Evolutionary conservation across 2,113 vertebrate species (phyloP), one percentile per base, ranked within the genome.

Genomic region (Trichomycterus rosablanca): DNA sequence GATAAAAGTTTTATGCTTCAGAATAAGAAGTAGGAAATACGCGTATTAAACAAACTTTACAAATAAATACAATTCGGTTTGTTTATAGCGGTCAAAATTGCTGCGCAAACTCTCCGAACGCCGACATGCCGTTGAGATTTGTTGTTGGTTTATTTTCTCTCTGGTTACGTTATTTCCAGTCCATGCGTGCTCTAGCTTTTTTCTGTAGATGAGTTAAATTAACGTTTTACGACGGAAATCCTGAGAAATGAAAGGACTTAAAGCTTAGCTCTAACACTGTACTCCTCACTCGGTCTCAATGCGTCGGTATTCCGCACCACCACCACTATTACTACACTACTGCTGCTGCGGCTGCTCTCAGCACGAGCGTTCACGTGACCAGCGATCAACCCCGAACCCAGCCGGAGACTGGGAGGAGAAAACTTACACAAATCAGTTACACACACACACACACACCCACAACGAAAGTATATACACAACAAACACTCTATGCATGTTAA

Each of bases 111-210:
- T 53, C 45, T 32, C 39, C 23, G 24, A 42, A 60, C 62, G 72
- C 63, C 73, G n/a, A 37, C 70, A 72, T 72, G 73, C 66, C 57
- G 52, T 55, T 59, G 50, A 24, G 68, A 54, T 66, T 44, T 49
- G 40, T 16, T 45, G 3, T 30, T 30, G 26, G 26, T 30, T n/a
- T n/a, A 20, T 32, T 63, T 37, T 50, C 43, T 24, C 9, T 43
- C n/a, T n/a, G 35, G 10, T 23, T 23, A 26, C 55, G 35, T 10
- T 39, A 22, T 56, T 48, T 50, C 57, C 57, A 44, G 26, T 12
- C 52, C 39, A 50, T 57, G 53, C 23, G 23, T 10, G 3, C 20
- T 40, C 35, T 30, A 6, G 3, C 67, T 37, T 8, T 63, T 37
- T 34, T 50, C 28, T 10, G 5, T 1, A 34, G 34, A 32, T 55